phyloP scores from a whole-genome alignment of 2,113 vertebrate species.

The Struthidea cinerea region DNA sequence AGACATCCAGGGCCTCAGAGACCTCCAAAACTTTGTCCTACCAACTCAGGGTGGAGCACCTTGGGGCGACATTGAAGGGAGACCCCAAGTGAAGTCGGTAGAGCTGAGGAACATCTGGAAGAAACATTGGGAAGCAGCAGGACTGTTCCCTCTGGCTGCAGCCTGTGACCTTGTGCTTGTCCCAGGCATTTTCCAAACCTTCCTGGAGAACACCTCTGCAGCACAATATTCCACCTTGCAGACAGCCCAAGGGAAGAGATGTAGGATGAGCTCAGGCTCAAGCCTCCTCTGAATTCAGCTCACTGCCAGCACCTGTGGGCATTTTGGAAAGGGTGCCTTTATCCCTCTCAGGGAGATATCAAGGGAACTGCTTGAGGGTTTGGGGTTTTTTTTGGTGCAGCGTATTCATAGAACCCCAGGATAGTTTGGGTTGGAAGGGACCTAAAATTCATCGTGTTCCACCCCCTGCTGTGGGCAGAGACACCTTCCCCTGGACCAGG shows the following conservation, averaged over 20 bases:
- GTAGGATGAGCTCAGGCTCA: neutral
- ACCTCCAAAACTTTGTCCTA: neutral
- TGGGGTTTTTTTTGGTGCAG: neutral
- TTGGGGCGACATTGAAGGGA: neutral
- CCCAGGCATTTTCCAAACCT: fast-evolving
- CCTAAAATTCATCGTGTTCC: neutral
- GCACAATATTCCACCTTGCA: fast-evolving
- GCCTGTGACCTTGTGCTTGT: fast-evolving
- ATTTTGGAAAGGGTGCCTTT: neutral
- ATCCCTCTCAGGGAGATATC: fast-evolving
- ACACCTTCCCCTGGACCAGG: neutral
- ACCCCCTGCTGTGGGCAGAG: neutral
- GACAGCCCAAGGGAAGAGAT: fast-evolving
- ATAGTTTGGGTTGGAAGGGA: neutral
- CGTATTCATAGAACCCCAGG: neutral
- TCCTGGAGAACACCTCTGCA: neutral
- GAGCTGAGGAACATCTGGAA: neutral
- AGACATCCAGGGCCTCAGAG: neutral
- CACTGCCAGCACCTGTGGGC: fast-evolving
- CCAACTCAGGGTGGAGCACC: fast-evolving
- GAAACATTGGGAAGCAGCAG: fast-evolving
- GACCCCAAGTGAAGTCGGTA: neutral
- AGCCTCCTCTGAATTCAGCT: neutral
- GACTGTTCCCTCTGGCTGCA: fast-evolving
- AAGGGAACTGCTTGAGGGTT: fast-evolving